Percentiles rank a stretch among this genome's conserved stretches.
Evolutionary conservation across 2,113 vertebrate genomes (phyloP).

Genomic region (Salvator merianae): DNA sequence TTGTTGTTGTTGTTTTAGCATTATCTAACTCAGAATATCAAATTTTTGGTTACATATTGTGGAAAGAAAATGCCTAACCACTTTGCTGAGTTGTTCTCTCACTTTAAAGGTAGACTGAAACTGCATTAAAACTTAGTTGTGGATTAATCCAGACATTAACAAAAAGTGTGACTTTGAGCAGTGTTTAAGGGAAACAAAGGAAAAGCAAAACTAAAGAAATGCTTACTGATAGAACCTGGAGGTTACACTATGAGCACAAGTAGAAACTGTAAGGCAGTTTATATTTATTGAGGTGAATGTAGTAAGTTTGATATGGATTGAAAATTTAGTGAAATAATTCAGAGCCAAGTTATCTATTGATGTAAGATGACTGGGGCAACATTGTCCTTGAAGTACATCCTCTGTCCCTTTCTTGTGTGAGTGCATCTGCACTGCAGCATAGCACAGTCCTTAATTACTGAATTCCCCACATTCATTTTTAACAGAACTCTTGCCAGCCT

Average conservation of each 20-base stretch:
- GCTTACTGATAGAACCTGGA: not conserved
- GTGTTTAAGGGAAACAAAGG: not conserved
- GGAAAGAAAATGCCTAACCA: no score
- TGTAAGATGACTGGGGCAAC: not conserved
- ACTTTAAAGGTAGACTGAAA: not conserved
- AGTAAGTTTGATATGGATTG: not conserved
- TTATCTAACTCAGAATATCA: no score
- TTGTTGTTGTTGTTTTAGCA: no score
- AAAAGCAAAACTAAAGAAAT: not conserved
- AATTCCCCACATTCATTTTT: not conserved
- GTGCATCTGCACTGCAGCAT: not conserved
- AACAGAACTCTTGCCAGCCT: not conserved
- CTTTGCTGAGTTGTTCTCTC: no score
- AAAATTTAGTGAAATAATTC: not conserved
- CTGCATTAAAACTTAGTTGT: not conserved
- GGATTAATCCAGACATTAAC: not conserved
- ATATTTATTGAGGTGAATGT: not conserved
- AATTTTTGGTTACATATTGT: no score
- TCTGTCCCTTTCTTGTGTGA: not conserved
- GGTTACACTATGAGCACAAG: no score
- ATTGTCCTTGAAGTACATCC: not conserved
- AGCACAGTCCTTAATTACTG: constrained; percentile 4
- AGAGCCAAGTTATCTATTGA: not conserved
- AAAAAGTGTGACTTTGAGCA: not conserved
- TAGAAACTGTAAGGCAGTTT: not conserved